phyloP scores from a whole-genome alignment of 1,140 invertebrate genomes.

The Agrilus planipennis region DNA sequence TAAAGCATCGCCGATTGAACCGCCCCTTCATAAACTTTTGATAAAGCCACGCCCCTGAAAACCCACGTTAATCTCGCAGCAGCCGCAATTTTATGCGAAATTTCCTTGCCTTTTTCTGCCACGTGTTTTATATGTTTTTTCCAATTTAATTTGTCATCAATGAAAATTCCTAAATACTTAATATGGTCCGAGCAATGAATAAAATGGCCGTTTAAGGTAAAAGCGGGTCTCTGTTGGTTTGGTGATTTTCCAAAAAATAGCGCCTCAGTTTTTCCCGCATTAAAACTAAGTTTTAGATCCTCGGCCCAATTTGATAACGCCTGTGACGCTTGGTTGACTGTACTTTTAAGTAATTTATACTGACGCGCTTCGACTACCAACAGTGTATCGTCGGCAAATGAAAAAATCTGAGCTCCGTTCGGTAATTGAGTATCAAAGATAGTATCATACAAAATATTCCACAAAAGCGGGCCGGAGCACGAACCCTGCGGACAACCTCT shows the following conservation, averaged over 20 bases:
- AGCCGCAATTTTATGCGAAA: background rate
- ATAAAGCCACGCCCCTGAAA: background rate
- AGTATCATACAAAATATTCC: constrained; percentile 20
- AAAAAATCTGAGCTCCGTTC: background rate
- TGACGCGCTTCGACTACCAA: background rate
- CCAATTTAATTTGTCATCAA: background rate
- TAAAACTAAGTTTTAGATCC: background rate
- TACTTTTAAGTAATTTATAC: background rate
- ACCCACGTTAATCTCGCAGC: constrained; percentile 1
- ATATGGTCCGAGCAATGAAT: background rate
- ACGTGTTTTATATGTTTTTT: background rate
- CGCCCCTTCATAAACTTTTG: constrained; percentile 9
- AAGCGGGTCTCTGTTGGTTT: background rate
- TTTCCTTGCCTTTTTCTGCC: background rate
- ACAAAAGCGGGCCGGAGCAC: constrained; percentile 17
- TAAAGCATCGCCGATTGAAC: constrained; percentile 18
- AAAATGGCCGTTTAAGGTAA: background rate
- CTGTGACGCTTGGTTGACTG: background rate
- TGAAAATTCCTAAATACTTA: background rate
- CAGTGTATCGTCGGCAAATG: constrained; percentile 4
- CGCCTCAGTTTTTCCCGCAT: background rate
- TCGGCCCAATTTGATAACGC: background rate
- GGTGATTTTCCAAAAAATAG: background rate
- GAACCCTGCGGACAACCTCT: constrained; percentile 26
- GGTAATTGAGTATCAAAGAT: constrained; percentile 5